These are phyloP conservation scores for Drosophila miranda DNA, from an alignment of 1,140 invertebrate species.

Conservation along the genomic window DNA sequence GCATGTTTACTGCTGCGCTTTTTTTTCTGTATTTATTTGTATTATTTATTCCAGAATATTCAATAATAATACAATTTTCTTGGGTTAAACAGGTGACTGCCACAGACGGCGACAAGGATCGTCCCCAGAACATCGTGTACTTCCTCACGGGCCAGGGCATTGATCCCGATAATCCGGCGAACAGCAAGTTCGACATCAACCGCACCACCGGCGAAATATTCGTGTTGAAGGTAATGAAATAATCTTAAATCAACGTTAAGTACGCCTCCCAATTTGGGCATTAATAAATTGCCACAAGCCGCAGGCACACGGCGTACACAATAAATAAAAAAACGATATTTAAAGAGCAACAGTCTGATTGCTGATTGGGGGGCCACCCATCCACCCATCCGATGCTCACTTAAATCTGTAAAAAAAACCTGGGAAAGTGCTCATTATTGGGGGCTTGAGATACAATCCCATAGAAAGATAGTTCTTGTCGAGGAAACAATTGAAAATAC, in stretches of 20 bases:
- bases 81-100: conserved; percentile 90
- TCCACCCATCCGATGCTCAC: conserved; percentile 49
- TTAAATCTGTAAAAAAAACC: conserved; percentile 32
- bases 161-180: conserved; percentile 95
- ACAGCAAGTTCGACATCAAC: conserved; percentile 98
- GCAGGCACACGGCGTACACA: conserved; percentile 11
- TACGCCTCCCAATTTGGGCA: conserved; percentile 52
- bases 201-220: conserved; percentile 96
- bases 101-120: conserved; percentile 96
- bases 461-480: too few species aligned
- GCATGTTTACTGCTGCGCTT: conserved; percentile 26
- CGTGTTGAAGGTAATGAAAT: conserved; percentile 90
- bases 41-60: not conserved
- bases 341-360: conserved; percentile 53
- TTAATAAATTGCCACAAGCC: conserved; percentile 63
- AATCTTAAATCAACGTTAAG: conserved; percentile 21
- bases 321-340: conserved; percentile 33
- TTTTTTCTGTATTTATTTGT: conserved; percentile 14
- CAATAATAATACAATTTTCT: too few species aligned
- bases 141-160: conserved; percentile 98
- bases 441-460: too few species aligned
- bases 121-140: conserved; percentile 97
- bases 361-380: not conserved
- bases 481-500: too few species aligned
- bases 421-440: too few species aligned